Conservation (phyloP, 2,113 vertebrate species). For the Aptenodytes forsteri region DNA sequence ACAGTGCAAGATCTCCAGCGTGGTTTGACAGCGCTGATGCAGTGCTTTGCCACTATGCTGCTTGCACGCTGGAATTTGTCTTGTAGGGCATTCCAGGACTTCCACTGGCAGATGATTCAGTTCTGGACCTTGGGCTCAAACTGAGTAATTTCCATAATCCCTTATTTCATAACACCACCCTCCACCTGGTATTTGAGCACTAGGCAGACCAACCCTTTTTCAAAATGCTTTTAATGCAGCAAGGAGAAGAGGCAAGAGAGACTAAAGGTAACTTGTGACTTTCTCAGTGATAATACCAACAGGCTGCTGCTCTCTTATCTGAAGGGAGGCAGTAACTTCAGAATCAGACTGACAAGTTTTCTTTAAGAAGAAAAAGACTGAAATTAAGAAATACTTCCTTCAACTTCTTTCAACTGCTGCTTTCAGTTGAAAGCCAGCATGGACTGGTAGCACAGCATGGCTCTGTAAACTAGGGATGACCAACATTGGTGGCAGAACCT, state of each 20-base stretch:
- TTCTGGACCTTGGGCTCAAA: neutral
- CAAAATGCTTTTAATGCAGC: neutral
- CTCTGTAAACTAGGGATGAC: neutral
- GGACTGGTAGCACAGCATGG: neutral
- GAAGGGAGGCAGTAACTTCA: neutral
- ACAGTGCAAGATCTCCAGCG: fast-evolving
- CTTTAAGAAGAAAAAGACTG: neutral
- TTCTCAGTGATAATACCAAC: neutral
- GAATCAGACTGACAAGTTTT: neutral
- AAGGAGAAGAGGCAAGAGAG: neutral
- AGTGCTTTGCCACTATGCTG: neutral
- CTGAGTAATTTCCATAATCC: neutral
- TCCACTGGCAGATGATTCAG: neutral
- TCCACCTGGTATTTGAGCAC: neutral
- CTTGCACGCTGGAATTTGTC: neutral
- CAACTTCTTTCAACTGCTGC: neutral
- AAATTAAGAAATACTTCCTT: neutral
- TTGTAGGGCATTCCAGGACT: neutral
- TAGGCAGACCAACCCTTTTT: neutral
- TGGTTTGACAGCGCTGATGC: neutral
- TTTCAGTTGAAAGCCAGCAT: neutral
- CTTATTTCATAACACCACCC: neutral
- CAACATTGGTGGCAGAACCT: neutral
- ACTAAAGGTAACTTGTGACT: neutral
- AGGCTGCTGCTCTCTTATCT: neutral